Evolutionary conservation across 2,113 vertebrate species (phyloP), one percentile per base, ranked within the genome.

Genomic region (Falcunculus frontatus): DNA sequence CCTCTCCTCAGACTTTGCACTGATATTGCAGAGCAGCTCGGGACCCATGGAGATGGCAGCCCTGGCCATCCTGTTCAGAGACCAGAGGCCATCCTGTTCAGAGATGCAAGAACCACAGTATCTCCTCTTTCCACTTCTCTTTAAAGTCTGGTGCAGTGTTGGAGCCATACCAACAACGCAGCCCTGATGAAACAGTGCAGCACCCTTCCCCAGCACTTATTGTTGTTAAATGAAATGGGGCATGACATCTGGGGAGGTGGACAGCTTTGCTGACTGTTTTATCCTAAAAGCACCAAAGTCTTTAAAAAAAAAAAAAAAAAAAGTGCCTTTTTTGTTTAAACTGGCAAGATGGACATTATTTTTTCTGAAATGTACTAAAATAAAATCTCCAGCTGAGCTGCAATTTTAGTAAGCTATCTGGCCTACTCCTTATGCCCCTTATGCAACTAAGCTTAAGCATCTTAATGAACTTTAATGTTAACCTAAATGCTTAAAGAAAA

Each of bases 341-440:
- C 27, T 62, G 60, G 6, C 3, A 91, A n/a, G 39, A 52, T 7
- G 52, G 41, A 37, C 16, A 37, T 50, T 52, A 52, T 72, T 94
- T 74, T 93, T 94, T 82, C 74, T 91, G 56, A 85, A 72, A 74
- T 27, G 9, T 59, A 46, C 52, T 87, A 46, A 83, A 93, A 81
- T 59, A 77, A 70, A 81, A 81, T 59, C 47, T 81, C 79, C 39
- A 87, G 19, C 18, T 90, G 57, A 92, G 23, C 60, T 90, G 29
- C 46, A 92, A 23, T 92, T 95, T 78, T 39, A 70, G 30, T 63
- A 59, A 92, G 30, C 60, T 92, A 2, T 86, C 50, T 77, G 21
- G 15, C 12, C 33, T 76, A 8, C 19, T 78, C 59, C 1, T 93
- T 85, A 69, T 85, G 67, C 2, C 8, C 18, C 15, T 92, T 89